A percentile compares a stretch with the other conserved stretches of the same genome.
Evolutionary conservation across 2,888 invertebrate genomes (phyloP).

Genomic region (Eupelmus urozonus): DNA sequence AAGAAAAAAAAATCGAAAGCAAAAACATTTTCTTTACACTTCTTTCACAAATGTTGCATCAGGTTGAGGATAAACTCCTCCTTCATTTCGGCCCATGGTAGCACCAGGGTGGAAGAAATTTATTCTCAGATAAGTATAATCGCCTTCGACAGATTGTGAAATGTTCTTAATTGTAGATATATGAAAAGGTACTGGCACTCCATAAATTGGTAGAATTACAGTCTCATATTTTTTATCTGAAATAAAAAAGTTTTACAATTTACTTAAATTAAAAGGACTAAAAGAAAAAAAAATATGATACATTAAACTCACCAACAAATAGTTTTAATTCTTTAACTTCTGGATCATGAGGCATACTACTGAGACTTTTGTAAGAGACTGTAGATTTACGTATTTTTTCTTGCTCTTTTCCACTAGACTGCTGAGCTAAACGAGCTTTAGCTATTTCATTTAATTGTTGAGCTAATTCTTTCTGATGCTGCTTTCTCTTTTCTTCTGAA

Average conservation of each 20-base stretch:
- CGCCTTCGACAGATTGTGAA: slow-evolving; percentile 98
- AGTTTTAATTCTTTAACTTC: slow-evolving; percentile 96
- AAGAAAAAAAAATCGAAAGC: neutral
- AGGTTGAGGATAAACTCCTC: slow-evolving; percentile 93
- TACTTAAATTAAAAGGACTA: too few relatives aligned
- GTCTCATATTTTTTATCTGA: slow-evolving; percentile 97
- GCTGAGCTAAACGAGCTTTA: slow-evolving; percentile 92
- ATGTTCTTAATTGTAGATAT: slow-evolving; percentile 99
- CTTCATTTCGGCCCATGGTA: slow-evolving; percentile 95
- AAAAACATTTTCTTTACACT: slow-evolving; percentile 81
- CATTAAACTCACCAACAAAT: slow-evolving; percentile 88
- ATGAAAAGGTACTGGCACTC: slow-evolving; percentile 97
- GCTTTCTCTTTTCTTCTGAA: slow-evolving; percentile 97
- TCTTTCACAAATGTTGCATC: slow-evolving; percentile 99
- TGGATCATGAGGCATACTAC: slow-evolving; percentile 94
- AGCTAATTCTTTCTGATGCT: slow-evolving; percentile 97
- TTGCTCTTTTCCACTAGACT: slow-evolving; percentile 89
- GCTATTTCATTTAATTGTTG: slow-evolving; percentile 94
- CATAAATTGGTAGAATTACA: slow-evolving; percentile 98
- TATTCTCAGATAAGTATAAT: slow-evolving; percentile 97
- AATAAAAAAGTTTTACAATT: slow-evolving; percentile 63
- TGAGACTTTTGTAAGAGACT: slow-evolving; percentile 94
- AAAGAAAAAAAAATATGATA: neutral
- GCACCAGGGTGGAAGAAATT: slow-evolving; percentile 99
- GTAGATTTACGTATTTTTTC: slow-evolving; percentile 96